Evolutionary conservation across 2,113 vertebrate species (phyloP).

Genomic region (Oncorhynchus nerka): DNA sequence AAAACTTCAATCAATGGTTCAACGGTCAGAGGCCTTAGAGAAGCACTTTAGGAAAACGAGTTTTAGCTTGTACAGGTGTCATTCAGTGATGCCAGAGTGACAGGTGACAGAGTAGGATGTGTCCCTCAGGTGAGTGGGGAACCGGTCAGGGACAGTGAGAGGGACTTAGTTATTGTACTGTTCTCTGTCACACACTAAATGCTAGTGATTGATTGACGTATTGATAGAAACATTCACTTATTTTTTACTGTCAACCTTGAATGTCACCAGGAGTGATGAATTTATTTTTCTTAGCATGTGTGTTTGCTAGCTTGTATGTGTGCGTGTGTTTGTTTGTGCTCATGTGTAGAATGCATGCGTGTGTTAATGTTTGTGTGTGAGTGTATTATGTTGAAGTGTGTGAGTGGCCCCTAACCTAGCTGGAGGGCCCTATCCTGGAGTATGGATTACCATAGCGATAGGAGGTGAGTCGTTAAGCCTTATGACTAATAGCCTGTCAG

Average conservation of each 20-base stretch:
- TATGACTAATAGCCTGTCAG: constrained; percentile 97
- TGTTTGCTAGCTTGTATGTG: no score
- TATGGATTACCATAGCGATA: constrained; percentile 91
- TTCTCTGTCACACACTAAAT: neutral
- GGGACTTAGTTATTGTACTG: neutral
- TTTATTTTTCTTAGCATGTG: constrained; percentile 22
- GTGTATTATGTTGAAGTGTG: constrained; percentile 45
- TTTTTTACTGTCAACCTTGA: constrained; percentile 43
- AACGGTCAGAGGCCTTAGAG: neutral
- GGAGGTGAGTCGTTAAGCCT: constrained; percentile 85
- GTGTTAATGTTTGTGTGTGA: constrained; percentile 27
- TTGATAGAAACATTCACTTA: constrained; percentile 51
- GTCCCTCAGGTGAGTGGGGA: constrained; percentile 15
- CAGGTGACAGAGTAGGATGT: constrained; percentile 1
- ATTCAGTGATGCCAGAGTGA: neutral
- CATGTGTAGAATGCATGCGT: constrained; percentile 21
- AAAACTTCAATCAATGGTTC: neutral
- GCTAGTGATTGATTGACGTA: constrained; percentile 43
- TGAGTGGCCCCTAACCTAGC: constrained; percentile 72
- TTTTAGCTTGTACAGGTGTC: neutral
- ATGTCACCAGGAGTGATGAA: constrained; percentile 35
- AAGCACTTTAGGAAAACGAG: neutral
- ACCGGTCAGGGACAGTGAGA: constrained; percentile 10
- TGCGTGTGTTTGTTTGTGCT: neutral
- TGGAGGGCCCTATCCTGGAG: constrained; percentile 75